Percentiles rank a stretch among this genome's conserved stretches.
These are phyloP conservation scores for Merodon equestris DNA, from an alignment of 2,888 invertebrate species.

Conservation along the genomic window DNA sequence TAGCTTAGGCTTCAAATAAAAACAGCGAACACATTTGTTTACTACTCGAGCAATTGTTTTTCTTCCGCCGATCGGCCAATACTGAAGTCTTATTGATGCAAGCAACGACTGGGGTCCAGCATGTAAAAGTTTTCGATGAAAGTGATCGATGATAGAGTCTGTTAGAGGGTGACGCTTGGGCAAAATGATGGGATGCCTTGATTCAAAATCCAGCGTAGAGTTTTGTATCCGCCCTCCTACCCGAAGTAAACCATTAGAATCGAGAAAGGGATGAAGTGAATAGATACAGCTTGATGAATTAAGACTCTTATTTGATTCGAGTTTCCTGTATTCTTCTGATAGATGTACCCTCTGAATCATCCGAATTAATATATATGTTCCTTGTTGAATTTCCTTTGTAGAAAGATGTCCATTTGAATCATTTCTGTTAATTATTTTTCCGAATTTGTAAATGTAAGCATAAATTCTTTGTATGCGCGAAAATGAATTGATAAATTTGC, in stretches of 20 bases:
- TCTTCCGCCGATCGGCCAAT: too few species aligned
- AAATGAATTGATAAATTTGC: conserved; percentile 14
- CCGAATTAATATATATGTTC: conserved; percentile 17
- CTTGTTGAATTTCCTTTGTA: conserved; percentile 15
- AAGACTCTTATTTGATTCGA: conserved; percentile 21
- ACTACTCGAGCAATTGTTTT: too few species aligned
- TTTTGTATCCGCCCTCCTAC: conserved; percentile 36
- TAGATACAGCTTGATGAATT: conserved; percentile 18
- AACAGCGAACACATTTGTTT: too few species aligned
- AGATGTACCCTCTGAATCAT: conserved; percentile 21
- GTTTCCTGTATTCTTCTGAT: conserved; percentile 15
- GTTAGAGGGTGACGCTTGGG: conserved; percentile 41
- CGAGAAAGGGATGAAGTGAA: conserved; percentile 38
- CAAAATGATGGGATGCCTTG: conserved; percentile 35
- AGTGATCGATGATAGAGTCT: conserved; percentile 48
- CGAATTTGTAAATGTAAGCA: conserved; percentile 16
- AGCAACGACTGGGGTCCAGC: too few species aligned
- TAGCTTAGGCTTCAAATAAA: too few species aligned
- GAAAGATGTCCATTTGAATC: neutral
- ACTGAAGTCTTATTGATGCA: too few species aligned
- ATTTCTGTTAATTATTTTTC: neutral
- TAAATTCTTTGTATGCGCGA: conserved; percentile 7
- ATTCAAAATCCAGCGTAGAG: conserved; percentile 17
- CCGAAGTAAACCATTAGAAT: conserved; percentile 34
- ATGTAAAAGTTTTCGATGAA: too few species aligned